These are phyloP conservation scores for Ctenoplectra terminalis DNA, from an alignment of 1,140 invertebrate genomes.

Conservation along the genomic window DNA sequence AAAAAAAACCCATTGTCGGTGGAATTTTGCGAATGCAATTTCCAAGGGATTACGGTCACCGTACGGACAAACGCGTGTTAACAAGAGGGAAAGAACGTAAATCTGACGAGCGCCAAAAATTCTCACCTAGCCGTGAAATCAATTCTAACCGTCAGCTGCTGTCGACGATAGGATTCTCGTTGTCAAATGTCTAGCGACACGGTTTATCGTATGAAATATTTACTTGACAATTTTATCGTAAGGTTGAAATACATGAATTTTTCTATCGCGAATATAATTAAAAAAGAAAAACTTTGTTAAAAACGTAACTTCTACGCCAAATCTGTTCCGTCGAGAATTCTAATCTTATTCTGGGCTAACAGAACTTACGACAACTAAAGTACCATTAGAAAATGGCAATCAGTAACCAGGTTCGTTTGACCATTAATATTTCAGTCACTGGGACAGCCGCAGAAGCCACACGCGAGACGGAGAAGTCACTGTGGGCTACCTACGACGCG, in stretches of 20 bases:
- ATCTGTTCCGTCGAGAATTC: no score
- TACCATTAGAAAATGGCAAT: neutral
- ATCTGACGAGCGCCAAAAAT: neutral
- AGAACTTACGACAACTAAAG: no score
- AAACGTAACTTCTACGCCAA: no score
- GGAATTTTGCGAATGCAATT: slow-evolving; percentile 6
- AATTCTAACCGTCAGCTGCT: neutral
- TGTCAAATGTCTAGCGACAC: no score
- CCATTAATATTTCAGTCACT: slow-evolving; percentile 72
- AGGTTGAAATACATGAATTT: no score
- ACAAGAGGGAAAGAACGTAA: neutral
- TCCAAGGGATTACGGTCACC: neutral
- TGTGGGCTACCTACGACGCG: slow-evolving; percentile 60
- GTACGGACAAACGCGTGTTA: neutral
- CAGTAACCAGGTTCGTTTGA: neutral
- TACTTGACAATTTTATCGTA: no score
- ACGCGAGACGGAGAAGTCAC: slow-evolving; percentile 59
- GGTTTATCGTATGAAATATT: no score
- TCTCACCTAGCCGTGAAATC: neutral
- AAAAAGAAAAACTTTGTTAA: no score
- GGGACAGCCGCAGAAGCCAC: slow-evolving; percentile 65
- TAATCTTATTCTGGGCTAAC: no score
- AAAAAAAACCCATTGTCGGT: neutral
- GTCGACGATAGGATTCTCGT: no score
- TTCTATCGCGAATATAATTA: no score